Evolutionary conservation across 2,888 invertebrate genomes (phyloP).

Genomic region (Phengaris arion): DNA sequence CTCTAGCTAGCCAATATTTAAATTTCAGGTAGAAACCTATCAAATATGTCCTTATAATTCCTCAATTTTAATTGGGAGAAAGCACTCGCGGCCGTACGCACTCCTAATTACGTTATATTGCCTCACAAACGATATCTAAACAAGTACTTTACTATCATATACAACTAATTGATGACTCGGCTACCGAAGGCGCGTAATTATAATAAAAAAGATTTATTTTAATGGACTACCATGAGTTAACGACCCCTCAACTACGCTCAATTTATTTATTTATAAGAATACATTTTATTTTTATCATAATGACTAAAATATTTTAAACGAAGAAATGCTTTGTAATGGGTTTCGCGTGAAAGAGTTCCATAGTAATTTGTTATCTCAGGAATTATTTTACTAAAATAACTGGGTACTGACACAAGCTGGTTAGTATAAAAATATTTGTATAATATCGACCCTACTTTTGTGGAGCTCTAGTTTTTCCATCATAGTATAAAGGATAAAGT

Average conservation of each 20-base stretch:
- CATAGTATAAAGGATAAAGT: too few species aligned
- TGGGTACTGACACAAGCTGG: not conserved
- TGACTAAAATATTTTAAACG: conserved; percentile 11
- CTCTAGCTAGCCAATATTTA: too few species aligned
- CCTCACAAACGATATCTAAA: conserved; percentile 1
- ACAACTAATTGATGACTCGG: not conserved
- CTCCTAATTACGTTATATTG: not conserved
- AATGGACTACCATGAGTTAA: not conserved
- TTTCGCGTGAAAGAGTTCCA: conserved; percentile 21
- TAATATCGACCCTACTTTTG: not conserved
- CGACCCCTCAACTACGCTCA: conserved; percentile 8
- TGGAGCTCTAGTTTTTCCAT: not conserved
- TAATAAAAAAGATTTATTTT: conserved; percentile 15
- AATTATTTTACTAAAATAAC: conserved; percentile 9
- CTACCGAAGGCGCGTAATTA: not conserved
- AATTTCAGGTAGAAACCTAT: too few species aligned
- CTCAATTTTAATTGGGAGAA: not conserved
- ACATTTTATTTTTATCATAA: conserved; percentile 17
- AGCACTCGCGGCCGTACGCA: not conserved
- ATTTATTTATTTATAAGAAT: conserved; percentile 19
- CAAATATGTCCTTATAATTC: too few species aligned
- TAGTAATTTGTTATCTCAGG: conserved; percentile 11
- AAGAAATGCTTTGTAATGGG: conserved; percentile 11
- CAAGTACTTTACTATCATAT: not conserved
- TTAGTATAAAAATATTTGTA: not conserved